Conservation (phyloP, 2,888 invertebrate species). For the Lasioglossum malachurum region DNA sequence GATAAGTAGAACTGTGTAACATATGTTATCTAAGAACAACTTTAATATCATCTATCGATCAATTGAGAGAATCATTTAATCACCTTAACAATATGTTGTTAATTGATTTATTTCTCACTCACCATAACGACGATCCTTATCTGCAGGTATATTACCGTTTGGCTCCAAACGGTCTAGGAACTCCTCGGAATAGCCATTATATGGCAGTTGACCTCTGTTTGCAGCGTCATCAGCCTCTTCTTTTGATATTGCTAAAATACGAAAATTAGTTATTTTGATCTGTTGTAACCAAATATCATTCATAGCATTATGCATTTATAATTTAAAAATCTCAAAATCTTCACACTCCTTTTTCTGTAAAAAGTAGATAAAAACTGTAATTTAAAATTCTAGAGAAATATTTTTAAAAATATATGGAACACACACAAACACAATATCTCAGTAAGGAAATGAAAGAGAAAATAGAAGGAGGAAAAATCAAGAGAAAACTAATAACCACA, state of each 20-base stretch:
- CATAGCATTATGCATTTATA: background rate
- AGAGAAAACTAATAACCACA: background rate
- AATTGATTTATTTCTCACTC: slow-evolving; percentile 65
- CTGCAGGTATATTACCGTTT: slow-evolving; percentile 96
- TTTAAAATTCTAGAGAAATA: background rate
- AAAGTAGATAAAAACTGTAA: background rate
- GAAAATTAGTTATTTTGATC: slow-evolving; percentile 56
- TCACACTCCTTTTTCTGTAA: background rate
- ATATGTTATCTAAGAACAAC: slow-evolving; percentile 2
- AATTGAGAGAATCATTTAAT: slow-evolving; percentile 16
- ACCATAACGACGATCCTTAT: slow-evolving; percentile 92
- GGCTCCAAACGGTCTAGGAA: slow-evolving; percentile 97
- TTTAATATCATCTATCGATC: background rate
- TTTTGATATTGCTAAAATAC: slow-evolving; percentile 93
- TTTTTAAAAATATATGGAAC: background rate
- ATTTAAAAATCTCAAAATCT: background rate
- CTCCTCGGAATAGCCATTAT: slow-evolving; percentile 97
- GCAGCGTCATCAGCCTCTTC: slow-evolving; percentile 92
- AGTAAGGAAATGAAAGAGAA: background rate
- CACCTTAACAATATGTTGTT: background rate
- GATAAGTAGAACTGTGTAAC: slow-evolving; percentile 28
- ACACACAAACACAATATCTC: too few relatives aligned
- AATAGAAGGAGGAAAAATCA: background rate
- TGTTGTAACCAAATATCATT: background rate
- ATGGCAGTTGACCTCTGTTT: slow-evolving; percentile 92